A percentile compares a stretch with the other conserved stretches of the same genome.
Evolutionary conservation across 2,113 vertebrate species (phyloP).

Genomic region (Caretta caretta): DNA sequence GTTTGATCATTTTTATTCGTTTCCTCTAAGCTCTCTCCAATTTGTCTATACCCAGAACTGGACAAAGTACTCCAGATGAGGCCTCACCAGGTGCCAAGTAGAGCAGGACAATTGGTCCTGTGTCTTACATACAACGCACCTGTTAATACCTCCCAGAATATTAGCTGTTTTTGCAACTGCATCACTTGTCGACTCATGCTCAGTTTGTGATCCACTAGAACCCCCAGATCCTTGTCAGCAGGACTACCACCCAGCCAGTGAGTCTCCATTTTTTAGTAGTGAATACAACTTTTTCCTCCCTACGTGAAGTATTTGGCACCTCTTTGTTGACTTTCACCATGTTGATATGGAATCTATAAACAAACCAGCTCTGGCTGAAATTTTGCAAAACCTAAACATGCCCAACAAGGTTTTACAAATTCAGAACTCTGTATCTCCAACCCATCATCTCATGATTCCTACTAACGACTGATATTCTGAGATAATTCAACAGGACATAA

Average conservation of each 20-base stretch:
- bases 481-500: background rate
- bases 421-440: slow-evolving; percentile 16
- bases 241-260: background rate
- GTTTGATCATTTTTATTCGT: too few species aligned
- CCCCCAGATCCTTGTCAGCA: background rate
- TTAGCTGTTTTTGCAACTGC: background rate
- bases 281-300: background rate
- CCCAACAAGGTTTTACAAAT: background rate
- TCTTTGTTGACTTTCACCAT: background rate
- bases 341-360: background rate
- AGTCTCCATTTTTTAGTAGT: background rate
- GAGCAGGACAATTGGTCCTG: too few species aligned
- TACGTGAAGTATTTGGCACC: background rate
- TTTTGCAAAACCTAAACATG: background rate
- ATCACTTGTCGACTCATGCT: background rate
- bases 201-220: background rate
- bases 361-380: slow-evolving; percentile 16
- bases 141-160: background rate
- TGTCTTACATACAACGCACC: background rate
- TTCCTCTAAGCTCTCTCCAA: too few species aligned
- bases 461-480: slow-evolving; percentile 23
- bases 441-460: slow-evolving; percentile 30
- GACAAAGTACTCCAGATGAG: background rate
- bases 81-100: background rate
- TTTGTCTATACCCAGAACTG: background rate